Evolutionary conservation across 2,888 invertebrate species (phyloP).

Genomic region (Galeopsomyia nigrocyanea): DNA sequence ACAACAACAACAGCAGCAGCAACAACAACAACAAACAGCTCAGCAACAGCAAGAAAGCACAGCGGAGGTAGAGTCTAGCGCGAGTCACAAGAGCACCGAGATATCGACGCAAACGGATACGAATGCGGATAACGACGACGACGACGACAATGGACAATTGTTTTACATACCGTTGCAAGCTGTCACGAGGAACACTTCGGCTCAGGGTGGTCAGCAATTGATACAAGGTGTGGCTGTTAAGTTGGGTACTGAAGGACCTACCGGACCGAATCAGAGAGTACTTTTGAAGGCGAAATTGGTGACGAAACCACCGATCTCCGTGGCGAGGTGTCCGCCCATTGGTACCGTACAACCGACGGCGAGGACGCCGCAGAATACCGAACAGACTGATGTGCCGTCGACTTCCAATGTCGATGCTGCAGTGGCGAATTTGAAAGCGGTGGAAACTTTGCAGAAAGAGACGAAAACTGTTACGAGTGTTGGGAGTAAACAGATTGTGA

Average conservation of each 20-base stretch:
- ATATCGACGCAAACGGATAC: slow-evolving; percentile 70
- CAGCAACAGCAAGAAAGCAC: slow-evolving; percentile 34
- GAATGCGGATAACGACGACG: slow-evolving; percentile 67
- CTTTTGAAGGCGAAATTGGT: slow-evolving; percentile 75
- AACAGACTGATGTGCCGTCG: slow-evolving; percentile 41
- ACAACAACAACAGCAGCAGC: slow-evolving; percentile 56
- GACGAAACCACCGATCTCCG: slow-evolving; percentile 71
- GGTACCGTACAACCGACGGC: slow-evolving; percentile 73
- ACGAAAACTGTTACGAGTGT: neutral
- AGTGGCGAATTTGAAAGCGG: slow-evolving; percentile 29
- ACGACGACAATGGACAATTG: slow-evolving; percentile 73
- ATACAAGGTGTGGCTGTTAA: slow-evolving; percentile 78
- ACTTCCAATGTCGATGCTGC: slow-evolving; percentile 37
- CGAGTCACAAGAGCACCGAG: slow-evolving; percentile 63
- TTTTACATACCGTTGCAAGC: slow-evolving; percentile 77
- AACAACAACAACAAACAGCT: slow-evolving; percentile 49
- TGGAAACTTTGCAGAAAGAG: neutral
- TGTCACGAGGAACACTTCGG: slow-evolving; percentile 66
- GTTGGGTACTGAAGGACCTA: slow-evolving; percentile 75
- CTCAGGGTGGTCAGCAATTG: slow-evolving; percentile 67
- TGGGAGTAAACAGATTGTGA: slow-evolving; percentile 29
- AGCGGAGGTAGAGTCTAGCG: slow-evolving; percentile 48
- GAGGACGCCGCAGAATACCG: slow-evolving; percentile 61
- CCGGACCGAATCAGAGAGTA: slow-evolving; percentile 75
- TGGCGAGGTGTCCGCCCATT: slow-evolving; percentile 70